Conservation (phyloP, 2,113 vertebrate species). For the Antechinus flavipes region DNA sequence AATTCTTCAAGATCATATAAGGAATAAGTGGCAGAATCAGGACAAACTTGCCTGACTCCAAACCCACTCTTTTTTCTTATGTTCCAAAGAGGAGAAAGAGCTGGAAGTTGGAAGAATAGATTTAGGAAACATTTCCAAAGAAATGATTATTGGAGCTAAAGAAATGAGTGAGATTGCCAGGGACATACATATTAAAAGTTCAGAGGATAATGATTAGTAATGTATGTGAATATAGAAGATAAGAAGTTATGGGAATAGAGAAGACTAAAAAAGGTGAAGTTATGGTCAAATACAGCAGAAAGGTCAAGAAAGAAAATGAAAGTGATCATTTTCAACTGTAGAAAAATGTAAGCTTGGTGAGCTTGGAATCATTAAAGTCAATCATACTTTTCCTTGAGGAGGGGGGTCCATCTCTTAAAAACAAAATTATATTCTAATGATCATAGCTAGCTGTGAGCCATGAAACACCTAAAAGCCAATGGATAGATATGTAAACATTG, state of each 20-base stretch:
- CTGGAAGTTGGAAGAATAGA: background rate
- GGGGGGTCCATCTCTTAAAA: background rate
- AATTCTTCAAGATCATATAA: background rate
- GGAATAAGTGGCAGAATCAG: background rate
- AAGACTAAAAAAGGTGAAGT: background rate
- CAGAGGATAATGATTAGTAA: background rate
- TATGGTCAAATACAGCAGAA: background rate
- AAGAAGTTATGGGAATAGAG: background rate
- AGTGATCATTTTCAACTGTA: background rate
- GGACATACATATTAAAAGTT: background rate
- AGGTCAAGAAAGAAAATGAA: background rate
- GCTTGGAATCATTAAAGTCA: background rate
- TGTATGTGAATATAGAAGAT: background rate
- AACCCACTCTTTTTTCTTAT: background rate
- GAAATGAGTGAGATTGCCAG: background rate
- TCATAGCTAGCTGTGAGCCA: background rate
- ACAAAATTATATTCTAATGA: background rate
- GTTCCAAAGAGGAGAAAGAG: background rate
- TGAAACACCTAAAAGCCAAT: background rate
- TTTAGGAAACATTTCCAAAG: background rate
- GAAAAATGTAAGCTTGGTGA: background rate
- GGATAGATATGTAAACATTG: background rate
- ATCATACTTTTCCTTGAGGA: background rate
- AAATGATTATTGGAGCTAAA: background rate
- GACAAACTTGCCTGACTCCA: background rate